A percentile compares a stretch with the other conserved stretches of the same genome.
Conservation (phyloP, 1,140 invertebrate genomes). For the Tetramorium parvispinum region DNA sequence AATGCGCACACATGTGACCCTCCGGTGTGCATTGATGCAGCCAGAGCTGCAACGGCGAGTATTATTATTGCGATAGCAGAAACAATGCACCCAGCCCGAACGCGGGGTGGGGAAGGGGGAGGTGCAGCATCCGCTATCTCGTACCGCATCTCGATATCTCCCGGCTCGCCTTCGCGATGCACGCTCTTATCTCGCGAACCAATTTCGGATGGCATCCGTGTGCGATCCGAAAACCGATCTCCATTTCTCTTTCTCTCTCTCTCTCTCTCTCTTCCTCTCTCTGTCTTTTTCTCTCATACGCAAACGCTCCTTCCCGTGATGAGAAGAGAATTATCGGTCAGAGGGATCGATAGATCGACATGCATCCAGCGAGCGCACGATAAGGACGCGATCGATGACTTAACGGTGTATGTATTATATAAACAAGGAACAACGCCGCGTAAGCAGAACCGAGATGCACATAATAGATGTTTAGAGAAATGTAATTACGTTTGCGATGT, state of each 20-base stretch:
- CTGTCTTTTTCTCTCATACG: neutral
- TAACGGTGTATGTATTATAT: conserved; percentile 7
- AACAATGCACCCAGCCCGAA: conserved; percentile 36
- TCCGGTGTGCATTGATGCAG: conserved; percentile 31
- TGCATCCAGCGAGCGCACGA: conserved; percentile 11
- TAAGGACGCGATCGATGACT: conserved; percentile 42
- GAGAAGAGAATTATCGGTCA: conserved; percentile 75
- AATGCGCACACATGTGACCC: conserved; percentile 47
- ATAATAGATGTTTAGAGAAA: conserved; percentile 7
- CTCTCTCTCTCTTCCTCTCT: neutral
- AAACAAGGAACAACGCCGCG: neutral
- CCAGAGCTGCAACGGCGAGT: conserved; percentile 56
- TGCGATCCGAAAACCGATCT: conserved; percentile 54
- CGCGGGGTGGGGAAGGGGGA: neutral
- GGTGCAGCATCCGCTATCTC: conserved; percentile 53
- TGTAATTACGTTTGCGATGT: neutral
- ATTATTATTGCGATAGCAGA: conserved; percentile 65
- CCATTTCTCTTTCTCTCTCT: conserved; percentile 38
- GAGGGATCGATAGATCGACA: conserved; percentile 51
- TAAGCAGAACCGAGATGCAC: neutral
- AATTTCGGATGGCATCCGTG: conserved; percentile 53
- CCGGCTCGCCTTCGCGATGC: conserved; percentile 73
- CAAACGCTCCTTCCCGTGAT: conserved; percentile 15
- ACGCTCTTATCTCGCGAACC: conserved; percentile 63
- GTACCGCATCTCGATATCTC: conserved; percentile 77